phyloP scores from a whole-genome alignment of 2,113 vertebrate genomes.

The Okapia johnstoni region DNA sequence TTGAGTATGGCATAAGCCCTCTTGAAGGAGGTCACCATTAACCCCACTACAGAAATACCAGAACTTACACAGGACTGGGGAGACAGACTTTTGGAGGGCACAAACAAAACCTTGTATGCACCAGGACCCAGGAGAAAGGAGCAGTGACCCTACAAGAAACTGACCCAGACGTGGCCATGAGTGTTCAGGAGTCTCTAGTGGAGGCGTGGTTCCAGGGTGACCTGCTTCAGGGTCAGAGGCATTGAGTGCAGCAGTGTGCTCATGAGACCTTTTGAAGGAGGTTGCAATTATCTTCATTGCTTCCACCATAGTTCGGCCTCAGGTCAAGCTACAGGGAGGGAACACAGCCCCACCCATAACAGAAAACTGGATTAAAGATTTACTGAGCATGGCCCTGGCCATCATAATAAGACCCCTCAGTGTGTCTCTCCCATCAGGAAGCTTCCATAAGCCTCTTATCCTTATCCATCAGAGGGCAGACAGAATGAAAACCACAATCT shows the following conservation, averaged over 20 bases:
- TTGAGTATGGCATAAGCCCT: background rate
- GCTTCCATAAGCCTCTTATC: background rate
- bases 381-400: background rate
- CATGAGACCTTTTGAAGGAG: background rate
- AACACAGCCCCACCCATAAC: background rate
- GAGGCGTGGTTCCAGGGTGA: background rate
- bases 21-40: background rate
- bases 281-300: background rate
- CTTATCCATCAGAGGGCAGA: background rate
- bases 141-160: background rate
- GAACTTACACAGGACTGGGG: background rate
- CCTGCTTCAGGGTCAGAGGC: fast-evolving
- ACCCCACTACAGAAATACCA: background rate
- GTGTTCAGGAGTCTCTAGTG: background rate
- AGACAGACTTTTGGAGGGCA: background rate
- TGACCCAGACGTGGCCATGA: background rate
- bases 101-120: background rate
- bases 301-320: background rate
- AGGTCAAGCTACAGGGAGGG: background rate
- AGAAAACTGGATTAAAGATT: background rate
- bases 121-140: background rate
- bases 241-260: background rate
- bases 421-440: background rate
- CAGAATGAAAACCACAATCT: background rate
- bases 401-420: background rate